Base-by-base conservation (phyloP, 2,888 invertebrate species). In the Parascotia fuliginaria region DNA sequence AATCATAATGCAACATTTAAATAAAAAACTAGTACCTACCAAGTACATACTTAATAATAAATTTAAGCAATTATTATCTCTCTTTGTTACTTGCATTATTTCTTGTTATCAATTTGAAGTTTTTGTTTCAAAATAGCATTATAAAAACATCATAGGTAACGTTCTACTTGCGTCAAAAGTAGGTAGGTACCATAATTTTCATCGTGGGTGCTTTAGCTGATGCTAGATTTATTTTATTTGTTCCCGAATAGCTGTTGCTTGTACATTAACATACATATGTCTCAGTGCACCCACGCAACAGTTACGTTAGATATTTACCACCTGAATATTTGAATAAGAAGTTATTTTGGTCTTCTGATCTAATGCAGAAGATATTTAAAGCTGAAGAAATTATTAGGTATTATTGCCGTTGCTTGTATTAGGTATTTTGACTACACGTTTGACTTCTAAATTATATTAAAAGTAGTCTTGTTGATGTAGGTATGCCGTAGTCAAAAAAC, bases 261-360 rank as follows among this genome's bases (percentile, higher is more conserved):
- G 52, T 38, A n/a, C n/a, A n/a, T n/a, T n/a, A n/a, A n/a, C 46
- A 57, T 53, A 31, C 45, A 53, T 63, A 46, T 65, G 59, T 60
- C 57, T 60, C 34, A 49, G 33, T 31, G 24, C 65, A 40, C 70
- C 69, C 55, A 69, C 70, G 56, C 66, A 47, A 41, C 44, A 19
- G 43, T 47, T 46, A 53, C 53, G 43, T 55, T 43, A 39, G 38
- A 48, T 60, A 68, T 59, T 64, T 59, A 48, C 47, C 65, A 55
- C 55, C 64, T 49, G 42, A 51, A 59, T 41, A 51, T 64, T 44
- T 58, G 48, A 54, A 54, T 62, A 46, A 46, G 41, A 40, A 50
- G 50, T 63, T 60, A 68, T 69, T 65, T 63, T 69, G 49, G 64
- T 58, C 59, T 55, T 39, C 47, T 54, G 51, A 39, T 49, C 42